Percentiles rank a stretch among this genome's conserved stretches.
phyloP scores from a whole-genome alignment of 2,113 vertebrate genomes.

The Gavialis gangeticus region DNA sequence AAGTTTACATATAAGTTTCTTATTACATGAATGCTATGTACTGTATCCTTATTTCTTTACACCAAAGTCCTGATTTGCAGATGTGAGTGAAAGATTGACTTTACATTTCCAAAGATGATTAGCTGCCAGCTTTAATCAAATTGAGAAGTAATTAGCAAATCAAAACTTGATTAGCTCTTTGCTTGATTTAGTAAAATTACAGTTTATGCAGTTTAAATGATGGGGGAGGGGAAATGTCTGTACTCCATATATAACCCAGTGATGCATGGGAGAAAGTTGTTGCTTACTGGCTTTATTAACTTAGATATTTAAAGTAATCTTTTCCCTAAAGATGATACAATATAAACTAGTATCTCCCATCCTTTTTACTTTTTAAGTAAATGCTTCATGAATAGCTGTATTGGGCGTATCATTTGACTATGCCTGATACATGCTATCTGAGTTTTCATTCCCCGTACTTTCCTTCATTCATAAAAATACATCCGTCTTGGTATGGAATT shows the following conservation, averaged over 20 bases:
- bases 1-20: too few relatives aligned
- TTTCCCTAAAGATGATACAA: neutral
- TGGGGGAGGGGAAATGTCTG: constrained; percentile 81
- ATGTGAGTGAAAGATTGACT: constrained; percentile 84
- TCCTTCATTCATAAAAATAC: neutral
- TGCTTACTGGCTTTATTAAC: neutral
- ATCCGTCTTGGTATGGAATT: neutral
- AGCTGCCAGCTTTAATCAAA: constrained; percentile 88
- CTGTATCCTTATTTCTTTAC: constrained; percentile 62
- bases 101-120: constrained; percentile 84
- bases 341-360: neutral
- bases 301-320: neutral
- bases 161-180: constrained; percentile 89
- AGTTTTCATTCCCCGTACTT: neutral
- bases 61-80: constrained; percentile 74
- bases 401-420: neutral
- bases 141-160: constrained; percentile 89
- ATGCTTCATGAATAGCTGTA: neutral
- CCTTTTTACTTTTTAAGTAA: neutral
- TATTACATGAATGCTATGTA: constrained; percentile 44
- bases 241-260: constrained; percentile 18
- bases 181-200: constrained; percentile 88
- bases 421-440: neutral
- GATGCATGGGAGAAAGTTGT: neutral
- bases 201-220: constrained; percentile 86